These are phyloP conservation scores for Endomychus coccineus DNA, from an alignment of 2,888 invertebrate species.

Conservation along the genomic window DNA sequence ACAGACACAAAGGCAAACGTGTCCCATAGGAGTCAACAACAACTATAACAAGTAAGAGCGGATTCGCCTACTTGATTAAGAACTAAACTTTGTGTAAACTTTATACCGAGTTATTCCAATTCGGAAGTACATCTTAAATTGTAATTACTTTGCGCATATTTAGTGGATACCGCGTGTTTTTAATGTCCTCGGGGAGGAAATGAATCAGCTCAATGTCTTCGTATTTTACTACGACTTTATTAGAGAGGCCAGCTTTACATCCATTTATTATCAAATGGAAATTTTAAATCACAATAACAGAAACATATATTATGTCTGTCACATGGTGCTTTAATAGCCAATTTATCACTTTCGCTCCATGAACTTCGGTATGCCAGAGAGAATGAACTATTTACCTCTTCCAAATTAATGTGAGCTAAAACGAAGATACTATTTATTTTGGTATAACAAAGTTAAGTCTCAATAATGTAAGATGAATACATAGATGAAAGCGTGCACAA, in stretches of 20 bases:
- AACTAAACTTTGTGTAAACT: slow-evolving; percentile 33
- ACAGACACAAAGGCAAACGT: slow-evolving; percentile 14
- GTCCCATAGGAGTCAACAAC: slow-evolving; percentile 27
- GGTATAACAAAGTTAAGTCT: no score
- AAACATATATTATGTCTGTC: slow-evolving; percentile 12
- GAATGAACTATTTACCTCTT: no score
- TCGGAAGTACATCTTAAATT: slow-evolving; percentile 34
- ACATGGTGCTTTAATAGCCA: no score
- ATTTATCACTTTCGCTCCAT: no score
- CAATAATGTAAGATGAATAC: no score
- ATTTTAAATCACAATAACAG: slow-evolving; percentile 20
- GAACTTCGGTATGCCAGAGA: no score
- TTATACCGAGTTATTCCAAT: slow-evolving; percentile 30
- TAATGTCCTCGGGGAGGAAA: slow-evolving; percentile 37
- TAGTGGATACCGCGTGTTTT: slow-evolving; percentile 41
- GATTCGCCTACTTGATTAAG: slow-evolving; percentile 32
- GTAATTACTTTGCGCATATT: slow-evolving; percentile 35
- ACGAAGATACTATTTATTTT: no score
- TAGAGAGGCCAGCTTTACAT: slow-evolving; percentile 24
- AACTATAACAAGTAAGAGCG: slow-evolving; percentile 24
- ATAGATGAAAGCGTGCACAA: no score
- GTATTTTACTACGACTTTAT: slow-evolving; percentile 38
- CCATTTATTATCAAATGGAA: slow-evolving; percentile 21
- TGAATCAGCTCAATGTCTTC: slow-evolving; percentile 38
- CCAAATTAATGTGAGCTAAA: no score